Base-by-base conservation (phyloP, 2,113 vertebrate genomes). In the Alaudala cheleensis region DNA sequence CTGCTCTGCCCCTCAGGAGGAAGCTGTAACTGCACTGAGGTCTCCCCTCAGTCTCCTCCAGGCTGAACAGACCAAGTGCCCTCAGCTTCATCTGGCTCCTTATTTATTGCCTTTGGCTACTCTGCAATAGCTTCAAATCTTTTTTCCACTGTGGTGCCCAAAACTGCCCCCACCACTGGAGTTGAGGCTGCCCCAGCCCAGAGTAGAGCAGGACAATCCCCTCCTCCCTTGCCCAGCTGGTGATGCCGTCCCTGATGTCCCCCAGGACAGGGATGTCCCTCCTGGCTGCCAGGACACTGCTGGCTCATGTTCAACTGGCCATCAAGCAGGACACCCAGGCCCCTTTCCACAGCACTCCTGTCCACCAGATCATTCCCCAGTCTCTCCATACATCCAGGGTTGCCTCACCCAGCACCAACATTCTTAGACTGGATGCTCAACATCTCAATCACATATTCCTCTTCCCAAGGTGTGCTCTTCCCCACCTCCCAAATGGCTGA, bases 401-500 rank as follows among this genome's bases (percentile, higher is more conserved):
- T 19, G 18, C 33, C n/a, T 10, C 33, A 53, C 11, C 20, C 47
- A 60, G 61, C 18, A 91, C 9, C 51, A 53, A 65, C 0, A 61
- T 17, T 16, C 10, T 10, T 2, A 19, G 13, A 16, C 4, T 33
- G 9, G 83, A 47, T 1, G 23, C 37, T 70, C 37, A 66, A 3
- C 26, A 64, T 29, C 33, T 2, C 3, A 84, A 50, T 7, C 47
- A 71, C 14, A 16, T 33, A 5, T 8, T 40, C 45, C 25, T 51
- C 54, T 20, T 60, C 25, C 40, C 34, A 11, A 1, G 5, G 28
- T 15, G 56, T 54, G 12, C 1, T 44, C n/a, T 29, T 29, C 6
- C 12, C 6, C 10, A 42, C 1, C 3, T 10, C n/a, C 12, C 18
- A 37, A 39, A 39, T 2, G 25, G 45, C 0, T 0, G 0, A 85